phyloP scores from a whole-genome alignment of 2,888 invertebrate species.

The Magallana nippona region DNA sequence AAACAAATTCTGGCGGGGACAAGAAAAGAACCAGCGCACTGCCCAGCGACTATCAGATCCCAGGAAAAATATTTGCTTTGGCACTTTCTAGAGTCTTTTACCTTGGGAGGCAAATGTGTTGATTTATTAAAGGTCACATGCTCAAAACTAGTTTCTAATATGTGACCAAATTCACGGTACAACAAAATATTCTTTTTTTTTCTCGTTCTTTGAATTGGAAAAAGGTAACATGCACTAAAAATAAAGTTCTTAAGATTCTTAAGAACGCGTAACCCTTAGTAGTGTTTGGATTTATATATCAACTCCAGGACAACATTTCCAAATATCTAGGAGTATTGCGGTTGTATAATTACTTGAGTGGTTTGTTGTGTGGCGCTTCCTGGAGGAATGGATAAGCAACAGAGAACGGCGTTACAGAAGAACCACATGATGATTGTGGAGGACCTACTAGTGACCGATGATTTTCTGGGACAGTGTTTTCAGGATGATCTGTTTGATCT shows the following conservation, averaged over 20 bases:
- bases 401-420: slow-evolving; percentile 54
- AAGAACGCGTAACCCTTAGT: too few species aligned
- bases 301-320: too few species aligned
- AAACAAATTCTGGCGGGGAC: background rate
- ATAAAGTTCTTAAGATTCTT: too few species aligned
- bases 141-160: background rate
- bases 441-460: slow-evolving; percentile 58
- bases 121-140: background rate
- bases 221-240: background rate
- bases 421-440: slow-evolving; percentile 56
- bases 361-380: too few species aligned
- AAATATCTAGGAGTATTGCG: too few species aligned
- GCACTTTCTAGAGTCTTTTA: slow-evolving; percentile 21
- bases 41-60: slow-evolving; percentile 23
- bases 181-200: background rate
- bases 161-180: background rate
- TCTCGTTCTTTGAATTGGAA: background rate
- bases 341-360: too few species aligned
- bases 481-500: slow-evolving; percentile 61
- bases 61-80: slow-evolving; percentile 24
- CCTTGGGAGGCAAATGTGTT: background rate
- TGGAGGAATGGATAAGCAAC: slow-evolving; percentile 55
- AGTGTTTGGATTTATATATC: too few species aligned
- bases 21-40: background rate
- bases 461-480: slow-evolving; percentile 58